Evolutionary conservation across 2,113 vertebrate genomes (phyloP).

Genomic region (Riparia riparia): DNA sequence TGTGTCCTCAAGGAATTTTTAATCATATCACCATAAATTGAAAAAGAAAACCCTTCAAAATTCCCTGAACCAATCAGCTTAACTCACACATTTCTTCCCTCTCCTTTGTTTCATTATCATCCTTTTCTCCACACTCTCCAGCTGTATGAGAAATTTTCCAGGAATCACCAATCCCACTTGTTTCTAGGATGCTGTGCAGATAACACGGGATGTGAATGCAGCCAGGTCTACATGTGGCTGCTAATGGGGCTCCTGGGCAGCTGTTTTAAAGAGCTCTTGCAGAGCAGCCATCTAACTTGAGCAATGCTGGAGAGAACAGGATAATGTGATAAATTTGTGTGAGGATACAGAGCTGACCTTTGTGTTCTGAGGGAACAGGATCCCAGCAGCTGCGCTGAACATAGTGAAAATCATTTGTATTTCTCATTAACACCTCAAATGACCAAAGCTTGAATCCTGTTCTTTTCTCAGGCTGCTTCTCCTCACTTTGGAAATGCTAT

Average conservation of each 20-base stretch:
- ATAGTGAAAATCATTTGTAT: neutral
- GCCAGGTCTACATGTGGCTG: neutral
- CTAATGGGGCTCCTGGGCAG: neutral
- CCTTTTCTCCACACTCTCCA: neutral
- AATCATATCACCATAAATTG: neutral
- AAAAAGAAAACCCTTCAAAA: conserved; percentile 2
- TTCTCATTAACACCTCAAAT: conserved; percentile 33
- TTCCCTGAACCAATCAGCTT: neutral
- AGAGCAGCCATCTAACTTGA: neutral
- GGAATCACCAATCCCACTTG: neutral
- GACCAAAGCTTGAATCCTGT: neutral
- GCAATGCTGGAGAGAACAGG: neutral
- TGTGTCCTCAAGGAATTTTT: neutral
- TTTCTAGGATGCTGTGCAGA: neutral
- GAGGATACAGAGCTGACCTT: neutral
- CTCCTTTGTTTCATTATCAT: neutral
- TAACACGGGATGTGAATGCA: neutral
- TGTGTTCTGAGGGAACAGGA: neutral
- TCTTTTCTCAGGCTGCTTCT: neutral
- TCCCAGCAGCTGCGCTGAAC: neutral
- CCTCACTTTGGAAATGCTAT: neutral
- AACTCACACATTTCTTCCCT: neutral
- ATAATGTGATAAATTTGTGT: neutral
- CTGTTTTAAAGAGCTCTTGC: neutral
- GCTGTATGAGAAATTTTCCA: neutral